A percentile compares a stretch with the other conserved stretches of the same genome.
phyloP scores from a whole-genome alignment of 2,797 vertebrate genomes.

The Carcharodon carcharias region DNA sequence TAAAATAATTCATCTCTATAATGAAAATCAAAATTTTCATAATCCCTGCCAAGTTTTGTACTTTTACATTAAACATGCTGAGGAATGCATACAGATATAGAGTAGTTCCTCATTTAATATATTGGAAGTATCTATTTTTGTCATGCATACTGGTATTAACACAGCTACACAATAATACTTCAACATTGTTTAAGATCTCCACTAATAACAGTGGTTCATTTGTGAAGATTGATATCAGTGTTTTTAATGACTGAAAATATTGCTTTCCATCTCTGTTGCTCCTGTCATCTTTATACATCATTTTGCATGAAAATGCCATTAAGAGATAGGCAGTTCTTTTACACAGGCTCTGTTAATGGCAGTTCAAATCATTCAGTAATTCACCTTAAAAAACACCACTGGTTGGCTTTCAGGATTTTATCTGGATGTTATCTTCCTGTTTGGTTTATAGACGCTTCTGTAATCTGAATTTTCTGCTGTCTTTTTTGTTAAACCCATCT shows the following conservation, averaged over 20 bases:
- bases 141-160: not conserved
- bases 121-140: constrained; percentile 1
- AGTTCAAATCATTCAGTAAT: not conserved
- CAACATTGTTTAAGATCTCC: not conserved
- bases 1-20: too few species aligned
- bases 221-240: not conserved
- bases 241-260: not conserved
- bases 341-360: not conserved
- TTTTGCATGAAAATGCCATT: not conserved
- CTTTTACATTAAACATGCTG: not conserved
- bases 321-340: not conserved
- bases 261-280: constrained; percentile 6
- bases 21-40: not conserved
- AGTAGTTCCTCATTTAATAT: not conserved
- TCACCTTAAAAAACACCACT: not conserved
- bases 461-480: not conserved
- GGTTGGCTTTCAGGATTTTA: not conserved
- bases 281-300: constrained; percentile 9
- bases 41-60: not conserved
- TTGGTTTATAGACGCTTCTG: not conserved
- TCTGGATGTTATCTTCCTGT: not conserved
- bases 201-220: not conserved
- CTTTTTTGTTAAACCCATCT: not conserved
- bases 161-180: not conserved
- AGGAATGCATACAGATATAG: not conserved